Conservation (phyloP, 2,888 invertebrate species). For the Idaea aversata region DNA sequence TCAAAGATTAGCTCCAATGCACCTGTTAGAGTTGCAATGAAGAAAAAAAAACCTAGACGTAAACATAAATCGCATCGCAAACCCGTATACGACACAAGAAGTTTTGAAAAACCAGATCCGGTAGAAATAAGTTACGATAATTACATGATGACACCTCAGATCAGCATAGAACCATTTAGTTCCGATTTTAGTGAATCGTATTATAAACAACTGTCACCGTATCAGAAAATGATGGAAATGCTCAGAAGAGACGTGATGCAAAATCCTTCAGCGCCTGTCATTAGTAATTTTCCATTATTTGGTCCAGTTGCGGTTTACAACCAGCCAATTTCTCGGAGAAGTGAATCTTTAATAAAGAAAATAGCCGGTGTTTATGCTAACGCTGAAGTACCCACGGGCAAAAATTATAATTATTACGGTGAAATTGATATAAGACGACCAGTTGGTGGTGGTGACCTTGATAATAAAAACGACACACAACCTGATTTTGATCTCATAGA, state of each 20-base stretch:
- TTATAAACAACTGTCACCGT: slow-evolving; percentile 30
- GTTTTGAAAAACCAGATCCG: not conserved
- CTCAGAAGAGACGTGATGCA: slow-evolving; percentile 47
- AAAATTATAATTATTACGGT: slow-evolving; percentile 27
- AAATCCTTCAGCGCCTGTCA: slow-evolving; percentile 46
- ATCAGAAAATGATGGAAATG: slow-evolving; percentile 49
- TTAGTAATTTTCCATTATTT: slow-evolving; percentile 48
- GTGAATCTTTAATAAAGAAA: slow-evolving; percentile 49
- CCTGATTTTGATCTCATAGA: not conserved
- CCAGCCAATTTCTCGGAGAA: slow-evolving; percentile 60
- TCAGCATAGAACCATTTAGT: too few species aligned
- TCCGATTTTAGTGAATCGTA: not conserved
- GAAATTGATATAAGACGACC: slow-evolving; percentile 15
- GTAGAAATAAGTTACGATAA: not conserved
- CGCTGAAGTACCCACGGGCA: slow-evolving; percentile 22
- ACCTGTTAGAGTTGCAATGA: slow-evolving; percentile 40
- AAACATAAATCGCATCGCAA: not conserved
- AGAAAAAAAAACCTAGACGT: slow-evolving; percentile 19
- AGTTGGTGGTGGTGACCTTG: not conserved
- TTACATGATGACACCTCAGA: not conserved
- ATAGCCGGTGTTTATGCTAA: slow-evolving; percentile 45
- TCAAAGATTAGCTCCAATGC: slow-evolving; percentile 33
- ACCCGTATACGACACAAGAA: not conserved
- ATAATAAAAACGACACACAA: slow-evolving; percentile 2
- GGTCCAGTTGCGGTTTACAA: slow-evolving; percentile 58